Base-by-base conservation (phyloP, 2,888 invertebrate species). In the Hipparchia semele region DNA sequence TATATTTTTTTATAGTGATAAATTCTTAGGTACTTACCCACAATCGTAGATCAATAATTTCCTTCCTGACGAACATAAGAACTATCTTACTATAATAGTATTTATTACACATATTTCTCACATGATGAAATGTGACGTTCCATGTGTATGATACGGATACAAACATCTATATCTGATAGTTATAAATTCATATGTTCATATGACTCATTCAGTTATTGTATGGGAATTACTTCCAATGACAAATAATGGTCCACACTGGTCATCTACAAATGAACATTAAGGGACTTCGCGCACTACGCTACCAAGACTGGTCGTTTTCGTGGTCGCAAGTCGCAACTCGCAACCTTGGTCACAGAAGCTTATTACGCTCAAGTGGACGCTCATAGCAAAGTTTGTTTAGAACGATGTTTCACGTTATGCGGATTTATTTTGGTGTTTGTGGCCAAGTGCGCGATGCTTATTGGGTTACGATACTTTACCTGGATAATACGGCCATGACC, bases 81-180 rank as follows among this genome's bases (percentile, higher is more conserved):
- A 58, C 49, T 49, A 67, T 68, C 45, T 69, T 39, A 53, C 12
- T 51, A 13, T 8, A 13, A 60, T 39, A 33, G 10, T 46, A 12
- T 56, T 54, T 61, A 49, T 66, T 12, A 33, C 78, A 80, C 83
- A 85, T 84, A 77, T 83, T 84, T 85, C 83, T 79, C 85, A 84
- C 80, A 76, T 83, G 80, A 80, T 76, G 71, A 71, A 71, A 64
- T 74, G 74, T 75, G 73, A 74, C 77, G 76, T 69, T 68, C 76
- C 78, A 75, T 75, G 60, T 12, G 71, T 68, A 73, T 79, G 73
- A 77, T 75, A 75, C 69, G 61, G 73, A 73, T 75, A 76, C 62
- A 75, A 74, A 60, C 59, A 59, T 49, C 60, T 72, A 78, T 77
- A 49, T 62, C 58, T 72, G 56, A 71, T 76, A 73, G 75, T 66